These are phyloP conservation scores for Pentamera pediparva DNA, from an alignment of 53 echinoderm and acorn worm genomes.

Conservation along the genomic window DNA sequence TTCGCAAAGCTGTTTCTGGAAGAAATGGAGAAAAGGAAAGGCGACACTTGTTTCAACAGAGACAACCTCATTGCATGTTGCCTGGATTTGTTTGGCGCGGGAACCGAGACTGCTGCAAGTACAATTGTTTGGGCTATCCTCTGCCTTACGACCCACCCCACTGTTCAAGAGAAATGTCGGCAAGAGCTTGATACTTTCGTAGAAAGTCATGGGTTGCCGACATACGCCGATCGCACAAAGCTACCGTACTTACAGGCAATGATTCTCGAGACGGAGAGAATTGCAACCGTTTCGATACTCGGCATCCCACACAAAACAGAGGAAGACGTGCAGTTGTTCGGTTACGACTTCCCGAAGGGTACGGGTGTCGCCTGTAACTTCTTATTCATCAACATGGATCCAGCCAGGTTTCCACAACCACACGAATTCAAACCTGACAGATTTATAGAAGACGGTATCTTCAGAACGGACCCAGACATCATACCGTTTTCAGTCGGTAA, in stretches of 20 bases:
- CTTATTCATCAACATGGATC: background rate
- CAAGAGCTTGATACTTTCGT: background rate
- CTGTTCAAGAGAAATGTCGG: no score
- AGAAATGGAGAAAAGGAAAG: no score
- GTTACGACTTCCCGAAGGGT: background rate
- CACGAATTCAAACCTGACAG: background rate
- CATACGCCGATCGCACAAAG: background rate
- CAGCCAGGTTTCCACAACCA: background rate
- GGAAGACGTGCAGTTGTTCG: background rate
- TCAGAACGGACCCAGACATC: background rate
- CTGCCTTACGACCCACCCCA: background rate
- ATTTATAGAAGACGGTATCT: background rate
- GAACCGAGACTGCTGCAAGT: background rate
- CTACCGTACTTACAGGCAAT: no score
- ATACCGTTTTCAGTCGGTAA: background rate
- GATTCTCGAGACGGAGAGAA: no score
- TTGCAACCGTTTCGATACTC: background rate
- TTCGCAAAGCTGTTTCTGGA: no score
- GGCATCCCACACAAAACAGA: background rate
- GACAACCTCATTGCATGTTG: no score
- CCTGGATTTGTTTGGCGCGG: no score
- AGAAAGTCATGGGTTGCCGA: no score
- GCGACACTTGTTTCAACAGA: no score
- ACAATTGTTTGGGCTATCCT: background rate
- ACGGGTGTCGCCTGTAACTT: background rate